Evolutionary conservation across 2,113 vertebrate species (phyloP), one percentile per base, ranked within the genome.

Genomic region (Dissostichus mawsoni): DNA sequence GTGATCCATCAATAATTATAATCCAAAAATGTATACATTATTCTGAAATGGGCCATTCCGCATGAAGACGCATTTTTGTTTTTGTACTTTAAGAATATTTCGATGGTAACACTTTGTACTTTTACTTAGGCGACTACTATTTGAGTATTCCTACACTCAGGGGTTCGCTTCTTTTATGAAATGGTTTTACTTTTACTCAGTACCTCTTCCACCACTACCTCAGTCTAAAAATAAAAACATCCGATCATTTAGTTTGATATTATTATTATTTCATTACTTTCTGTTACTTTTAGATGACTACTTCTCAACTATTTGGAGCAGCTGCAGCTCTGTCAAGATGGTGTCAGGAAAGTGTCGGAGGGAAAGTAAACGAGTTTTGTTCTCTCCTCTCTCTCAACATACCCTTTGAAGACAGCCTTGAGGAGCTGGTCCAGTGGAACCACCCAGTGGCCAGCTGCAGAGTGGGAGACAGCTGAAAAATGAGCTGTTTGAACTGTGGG

Each of bases 371-470:
- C 1, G 10, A 82, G 29, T 17, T 63, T 16, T 48, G 25, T 45
- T 51, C 23, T 72, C 23, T 20, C 13, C 51, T 67, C 69, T 67
- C 69, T 51, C 50, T 45, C 13, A n/a, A 13, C 18, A 63, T 65
- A 5, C 45, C 41, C 58, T 41, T 11, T 44, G 10, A 59, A 36
- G n/a, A 50, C 16, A 44, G 4, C 64, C 12, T 13, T 1, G 1
- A 20, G 10, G 56, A 78, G 55, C 20, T 18, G 71, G 44, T 59
- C 52, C 76, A 69, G 74, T 71, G 25, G 71, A 62, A 80, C 71
- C 84, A 33, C 78, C 80, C 25, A 64, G 84, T 80, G 86, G 90
- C 17, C 47, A 9, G 14, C 8, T 50, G 74, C 12, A 76, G 17
- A 56, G 11, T 33, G 11, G 57, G 62, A 12, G 12, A 17, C 66